A percentile compares a stretch with the other conserved stretches of the same genome.
Conservation (phyloP, 2,113 vertebrate genomes). For the Myiozetetes cayanensis region DNA sequence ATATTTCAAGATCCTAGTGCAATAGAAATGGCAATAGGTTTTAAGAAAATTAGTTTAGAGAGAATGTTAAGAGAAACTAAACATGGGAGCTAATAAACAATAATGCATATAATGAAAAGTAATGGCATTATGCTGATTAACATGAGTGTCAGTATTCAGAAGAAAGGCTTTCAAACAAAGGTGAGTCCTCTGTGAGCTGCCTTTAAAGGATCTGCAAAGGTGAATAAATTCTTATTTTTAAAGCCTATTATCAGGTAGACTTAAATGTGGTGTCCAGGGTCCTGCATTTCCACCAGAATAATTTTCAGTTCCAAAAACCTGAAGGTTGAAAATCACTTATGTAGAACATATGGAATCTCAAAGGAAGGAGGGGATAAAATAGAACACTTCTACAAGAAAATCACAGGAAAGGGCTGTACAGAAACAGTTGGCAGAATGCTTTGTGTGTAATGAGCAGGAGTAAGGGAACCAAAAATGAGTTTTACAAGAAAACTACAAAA, state of each 20-base stretch:
- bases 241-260: not conserved
- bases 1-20: not conserved
- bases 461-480: not conserved
- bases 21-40: not conserved
- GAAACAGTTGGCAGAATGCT: not conserved
- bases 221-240: not conserved
- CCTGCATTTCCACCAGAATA: not conserved
- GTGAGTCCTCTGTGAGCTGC: not conserved
- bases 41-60: slow-evolving; percentile 25
- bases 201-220: not conserved
- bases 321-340: not conserved
- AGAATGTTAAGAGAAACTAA: not conserved
- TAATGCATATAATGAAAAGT: slow-evolving; percentile 24
- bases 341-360: not conserved
- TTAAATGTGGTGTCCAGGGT: not conserved
- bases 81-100: not conserved
- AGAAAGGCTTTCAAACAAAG: not conserved
- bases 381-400: not conserved
- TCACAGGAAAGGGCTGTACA: not conserved
- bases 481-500: not conserved
- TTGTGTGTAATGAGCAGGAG: not conserved
- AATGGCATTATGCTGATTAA: not conserved
- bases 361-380: not conserved
- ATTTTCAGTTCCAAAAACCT: not conserved
- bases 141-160: not conserved